Conservation (phyloP, 2,113 vertebrate species). For the Sinocyclocheilus rhinocerous region DNA sequence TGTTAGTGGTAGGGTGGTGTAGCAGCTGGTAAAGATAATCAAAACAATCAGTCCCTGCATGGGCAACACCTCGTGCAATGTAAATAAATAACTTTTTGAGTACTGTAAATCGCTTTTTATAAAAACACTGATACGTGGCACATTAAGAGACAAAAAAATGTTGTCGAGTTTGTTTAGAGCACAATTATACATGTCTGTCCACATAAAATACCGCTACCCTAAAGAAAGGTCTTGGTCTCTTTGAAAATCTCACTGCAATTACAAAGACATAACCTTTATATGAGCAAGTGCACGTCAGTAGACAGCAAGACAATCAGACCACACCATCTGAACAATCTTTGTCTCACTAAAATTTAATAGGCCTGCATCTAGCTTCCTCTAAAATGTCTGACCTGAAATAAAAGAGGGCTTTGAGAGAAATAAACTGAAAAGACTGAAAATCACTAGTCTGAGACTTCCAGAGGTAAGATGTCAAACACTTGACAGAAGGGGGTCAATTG, state of each 20-base stretch:
- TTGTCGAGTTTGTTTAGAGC: neutral
- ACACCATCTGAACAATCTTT: slow-evolving; percentile 55
- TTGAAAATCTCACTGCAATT: slow-evolving; percentile 22
- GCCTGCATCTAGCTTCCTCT: slow-evolving; percentile 40
- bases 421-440: slow-evolving; percentile 45
- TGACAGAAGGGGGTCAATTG: slow-evolving; percentile 55
- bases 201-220: neutral
- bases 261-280: slow-evolving; percentile 20
- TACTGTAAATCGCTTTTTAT: neutral
- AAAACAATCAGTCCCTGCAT: neutral
- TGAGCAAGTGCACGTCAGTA: slow-evolving; percentile 16
- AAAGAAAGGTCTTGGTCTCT: neutral
- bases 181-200: neutral
- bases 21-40: neutral
- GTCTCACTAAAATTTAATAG: slow-evolving; percentile 45
- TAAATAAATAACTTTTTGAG: too few relatives aligned
- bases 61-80: neutral
- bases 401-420: slow-evolving; percentile 45
- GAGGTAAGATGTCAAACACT: slow-evolving; percentile 55
- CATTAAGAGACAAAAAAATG: neutral
- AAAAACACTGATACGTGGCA: neutral
- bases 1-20: neutral
- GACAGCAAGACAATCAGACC: slow-evolving; percentile 53
- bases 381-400: slow-evolving; percentile 46
- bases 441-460: slow-evolving; percentile 49